Evolutionary conservation across 2,113 vertebrate genomes (phyloP).

Genomic region (Chroicocephalus ridibundus): DNA sequence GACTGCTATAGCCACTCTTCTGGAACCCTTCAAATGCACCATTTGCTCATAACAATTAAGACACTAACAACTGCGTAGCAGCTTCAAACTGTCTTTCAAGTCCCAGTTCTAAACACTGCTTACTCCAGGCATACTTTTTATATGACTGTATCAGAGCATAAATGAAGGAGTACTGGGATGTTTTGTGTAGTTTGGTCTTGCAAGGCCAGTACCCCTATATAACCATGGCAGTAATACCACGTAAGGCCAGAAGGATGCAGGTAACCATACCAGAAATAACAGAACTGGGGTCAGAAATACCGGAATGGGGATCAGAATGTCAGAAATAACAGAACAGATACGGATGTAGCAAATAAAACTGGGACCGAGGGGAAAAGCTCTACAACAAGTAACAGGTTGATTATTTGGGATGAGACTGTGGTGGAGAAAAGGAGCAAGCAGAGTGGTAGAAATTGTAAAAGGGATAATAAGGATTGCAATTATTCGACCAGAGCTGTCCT

Average conservation of each 20-base stretch:
- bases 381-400: rapidly evolving
- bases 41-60: not conserved
- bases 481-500: not conserved
- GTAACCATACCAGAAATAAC: not conserved
- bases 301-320: not conserved
- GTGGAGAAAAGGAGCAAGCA: not conserved
- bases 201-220: not conserved
- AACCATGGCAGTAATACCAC: not conserved
- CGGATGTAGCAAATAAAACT: not conserved
- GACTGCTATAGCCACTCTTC: not conserved
- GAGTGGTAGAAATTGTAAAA: not conserved
- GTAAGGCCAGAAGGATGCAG: not conserved
- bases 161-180: not conserved
- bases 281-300: not conserved
- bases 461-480: not conserved
- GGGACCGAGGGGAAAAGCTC: not conserved
- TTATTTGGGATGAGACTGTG: not conserved
- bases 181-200: not conserved
- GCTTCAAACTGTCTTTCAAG: not conserved
- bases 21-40: not conserved
- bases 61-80: not conserved
- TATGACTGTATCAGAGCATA: not conserved
- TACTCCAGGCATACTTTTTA: not conserved
- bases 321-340: not conserved
- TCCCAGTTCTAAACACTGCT: not conserved